These are phyloP conservation scores for Plutella xylostella DNA, from an alignment of 2,888 invertebrate species.

Conservation along the genomic window DNA sequence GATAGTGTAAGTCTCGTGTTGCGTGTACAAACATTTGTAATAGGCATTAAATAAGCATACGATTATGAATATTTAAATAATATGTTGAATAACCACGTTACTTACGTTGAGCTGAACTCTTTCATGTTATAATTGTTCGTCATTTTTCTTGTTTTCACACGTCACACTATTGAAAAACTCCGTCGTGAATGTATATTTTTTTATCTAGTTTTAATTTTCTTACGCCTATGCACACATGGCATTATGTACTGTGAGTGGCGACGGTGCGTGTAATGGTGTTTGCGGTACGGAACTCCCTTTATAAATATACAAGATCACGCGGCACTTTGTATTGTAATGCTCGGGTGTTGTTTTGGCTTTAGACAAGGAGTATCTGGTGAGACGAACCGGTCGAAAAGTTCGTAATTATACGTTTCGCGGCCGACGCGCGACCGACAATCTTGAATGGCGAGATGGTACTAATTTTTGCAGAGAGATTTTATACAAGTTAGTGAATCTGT, in stretches of 20 bases:
- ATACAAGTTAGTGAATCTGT: too few species aligned
- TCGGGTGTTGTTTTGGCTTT: slow-evolving; percentile 7
- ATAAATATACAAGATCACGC: slow-evolving; percentile 7
- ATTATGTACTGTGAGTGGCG: slow-evolving; percentile 27
- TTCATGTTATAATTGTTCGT: slow-evolving; percentile 57
- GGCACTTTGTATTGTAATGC: slow-evolving; percentile 1
- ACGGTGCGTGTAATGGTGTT: slow-evolving; percentile 32
- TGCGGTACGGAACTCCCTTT: slow-evolving; percentile 20
- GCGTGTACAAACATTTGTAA: too few species aligned
- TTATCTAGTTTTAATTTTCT: slow-evolving; percentile 27
- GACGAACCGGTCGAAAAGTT: too few species aligned
- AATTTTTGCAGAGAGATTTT: not conserved
- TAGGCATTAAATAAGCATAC: too few species aligned
- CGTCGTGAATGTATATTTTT: slow-evolving; percentile 19
- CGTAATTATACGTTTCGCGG: too few species aligned
- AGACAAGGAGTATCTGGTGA: too few species aligned
- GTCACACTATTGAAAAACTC: not conserved
- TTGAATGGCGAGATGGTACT: not conserved
- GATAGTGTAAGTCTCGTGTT: too few species aligned
- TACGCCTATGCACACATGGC: slow-evolving; percentile 34
- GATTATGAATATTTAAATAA: too few species aligned
- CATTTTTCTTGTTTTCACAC: slow-evolving; percentile 33
- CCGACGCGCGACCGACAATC: not conserved
- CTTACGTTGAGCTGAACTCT: slow-evolving; percentile 64
- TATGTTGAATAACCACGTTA: too few species aligned